Conservation (phyloP, 1,140 invertebrate species). For the Laupala kohalensis region DNA sequence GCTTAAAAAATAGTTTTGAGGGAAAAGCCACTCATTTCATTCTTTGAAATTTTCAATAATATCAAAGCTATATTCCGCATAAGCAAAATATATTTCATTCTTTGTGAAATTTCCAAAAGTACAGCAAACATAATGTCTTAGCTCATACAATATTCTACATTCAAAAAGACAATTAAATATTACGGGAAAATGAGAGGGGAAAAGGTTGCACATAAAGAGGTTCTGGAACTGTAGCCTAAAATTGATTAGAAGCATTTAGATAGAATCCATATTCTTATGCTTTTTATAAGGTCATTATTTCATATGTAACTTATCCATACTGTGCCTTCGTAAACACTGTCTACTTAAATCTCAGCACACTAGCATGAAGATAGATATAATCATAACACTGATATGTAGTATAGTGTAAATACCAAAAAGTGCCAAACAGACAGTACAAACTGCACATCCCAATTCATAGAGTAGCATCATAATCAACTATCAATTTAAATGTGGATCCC, state of each 20-base stretch:
- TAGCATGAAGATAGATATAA: neutral
- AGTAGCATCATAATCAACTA: neutral
- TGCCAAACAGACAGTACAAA: conserved; percentile 11
- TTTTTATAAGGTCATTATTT: neutral
- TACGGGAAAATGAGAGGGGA: neutral
- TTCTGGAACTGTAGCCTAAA: neutral
- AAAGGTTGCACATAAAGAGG: neutral
- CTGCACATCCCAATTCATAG: neutral
- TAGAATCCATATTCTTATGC: neutral
- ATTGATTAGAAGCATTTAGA: neutral
- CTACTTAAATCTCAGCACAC: neutral
- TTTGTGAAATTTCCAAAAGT: too few species aligned
- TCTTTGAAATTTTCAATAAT: too few species aligned
- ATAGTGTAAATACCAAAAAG: conserved; percentile 7
- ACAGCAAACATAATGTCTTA: neutral
- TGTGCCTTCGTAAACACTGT: conserved; percentile 5
- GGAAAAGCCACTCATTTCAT: too few species aligned
- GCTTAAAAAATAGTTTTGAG: too few species aligned
- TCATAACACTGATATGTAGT: neutral
- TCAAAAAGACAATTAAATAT: neutral
- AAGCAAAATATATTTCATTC: too few species aligned
- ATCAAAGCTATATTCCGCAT: too few species aligned
- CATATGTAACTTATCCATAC: conserved; percentile 1
- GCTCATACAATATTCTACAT: neutral
- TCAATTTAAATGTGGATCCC: neutral